Conservation (phyloP, 1,140 invertebrate genomes). For the Panulirus ornatus region DNA sequence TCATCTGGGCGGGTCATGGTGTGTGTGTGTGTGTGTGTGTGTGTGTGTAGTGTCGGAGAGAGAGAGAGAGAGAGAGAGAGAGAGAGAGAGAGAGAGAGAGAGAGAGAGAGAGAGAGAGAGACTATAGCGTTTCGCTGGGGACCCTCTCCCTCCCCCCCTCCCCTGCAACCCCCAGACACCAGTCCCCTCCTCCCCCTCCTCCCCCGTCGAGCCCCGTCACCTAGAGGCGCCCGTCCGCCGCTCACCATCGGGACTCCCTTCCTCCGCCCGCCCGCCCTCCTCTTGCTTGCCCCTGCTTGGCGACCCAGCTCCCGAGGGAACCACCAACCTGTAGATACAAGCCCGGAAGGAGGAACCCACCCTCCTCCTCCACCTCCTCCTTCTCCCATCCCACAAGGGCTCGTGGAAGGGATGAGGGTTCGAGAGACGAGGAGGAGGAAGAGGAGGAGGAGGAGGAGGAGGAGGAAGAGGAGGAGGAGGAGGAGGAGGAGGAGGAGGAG, state of each 20-base stretch:
- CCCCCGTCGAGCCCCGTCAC: slow-evolving; percentile 10
- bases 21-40: slow-evolving; percentile 36
- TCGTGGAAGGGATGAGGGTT: slow-evolving; percentile 34
- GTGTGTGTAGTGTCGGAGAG: slow-evolving; percentile 13
- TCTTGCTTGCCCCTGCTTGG: slow-evolving; percentile 8
- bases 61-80: too few species aligned
- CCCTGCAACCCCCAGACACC: neutral
- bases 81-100: too few species aligned
- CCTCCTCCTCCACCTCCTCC: too few species aligned
- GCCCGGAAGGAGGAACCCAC: neutral
- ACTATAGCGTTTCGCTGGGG: too few species aligned
- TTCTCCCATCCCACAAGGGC: neutral
- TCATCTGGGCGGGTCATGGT: slow-evolving; percentile 11
- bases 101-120: too few species aligned
- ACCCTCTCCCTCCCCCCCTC: neutral
- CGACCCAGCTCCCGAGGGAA: neutral
- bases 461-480: neutral
- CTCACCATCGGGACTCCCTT: slow-evolving; percentile 48
- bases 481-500: neutral
- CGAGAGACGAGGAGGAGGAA: slow-evolving; percentile 52
- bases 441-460: slow-evolving; percentile 27
- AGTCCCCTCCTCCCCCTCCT: neutral
- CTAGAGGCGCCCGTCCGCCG: slow-evolving; percentile 15
- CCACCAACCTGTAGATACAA: neutral
- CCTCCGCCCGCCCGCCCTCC: slow-evolving; percentile 2